Evolutionary conservation across 2,797 vertebrate genomes (phyloP), one percentile per base, ranked within the genome.

Genomic region (Taenioides sp.): DNA sequence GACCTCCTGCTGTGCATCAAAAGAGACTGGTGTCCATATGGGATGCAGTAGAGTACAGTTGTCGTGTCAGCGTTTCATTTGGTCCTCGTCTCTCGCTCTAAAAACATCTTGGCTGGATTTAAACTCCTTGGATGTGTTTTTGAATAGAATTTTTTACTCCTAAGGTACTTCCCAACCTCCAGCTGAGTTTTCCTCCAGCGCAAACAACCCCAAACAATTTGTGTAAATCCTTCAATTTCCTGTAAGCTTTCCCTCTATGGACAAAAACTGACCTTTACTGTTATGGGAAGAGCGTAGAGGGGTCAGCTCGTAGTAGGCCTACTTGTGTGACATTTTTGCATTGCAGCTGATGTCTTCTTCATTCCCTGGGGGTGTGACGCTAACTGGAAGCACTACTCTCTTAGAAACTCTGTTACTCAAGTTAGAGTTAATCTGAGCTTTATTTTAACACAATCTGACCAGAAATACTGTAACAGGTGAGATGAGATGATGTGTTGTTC

Each of bases 61-160:
- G 74, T 71, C 23, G 10, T 80, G 79, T 86, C 84, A 82, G 82
- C 85, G 47, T 81, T 86, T 78, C 67, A 73, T 85, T 80, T 75
- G 62, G 74, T 78, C 78, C 77, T 77, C 83, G 76, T 83, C 84
- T 90, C 68, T 64, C 76, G 77, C 64, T 69, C 50, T 65, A 80
- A 77, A 70, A 80, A 34, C 80, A 63, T 82, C 65, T 74, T 76
- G 73, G 72, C 75, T 71, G 18, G 68, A 81, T 86, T 80, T 79
- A 74, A 83, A 79, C 75, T 75, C 67, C 58, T 54, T 50, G 66
- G 64, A 65, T 23, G 43, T 47, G 31, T 50, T 47, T 64, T 65
- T 65, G 43, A 65, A 65, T 50, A 7, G 23, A 65, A 20, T 50
- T 28, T 49, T 18, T 65, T 65, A 5, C n/a, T 37, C 62, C 22